Base-by-base conservation (phyloP, 1,140 invertebrate species). In the Micrasema longulum region DNA sequence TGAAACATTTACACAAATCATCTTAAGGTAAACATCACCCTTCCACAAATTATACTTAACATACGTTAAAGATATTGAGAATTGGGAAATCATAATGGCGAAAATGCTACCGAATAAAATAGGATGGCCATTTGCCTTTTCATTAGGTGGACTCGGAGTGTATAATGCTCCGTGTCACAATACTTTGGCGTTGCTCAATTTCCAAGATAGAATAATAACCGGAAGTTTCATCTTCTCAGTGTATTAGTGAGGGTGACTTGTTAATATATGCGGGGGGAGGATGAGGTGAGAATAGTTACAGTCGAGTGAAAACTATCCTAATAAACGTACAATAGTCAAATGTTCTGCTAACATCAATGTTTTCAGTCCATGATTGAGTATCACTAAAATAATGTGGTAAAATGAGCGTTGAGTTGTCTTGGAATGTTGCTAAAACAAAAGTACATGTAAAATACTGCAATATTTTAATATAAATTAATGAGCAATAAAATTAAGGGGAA, bases 141-240 rank as follows among this genome's bases (percentile, higher is more conserved):
- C 41, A 74, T 74, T 53, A 26, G 55, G 26, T 50, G 65, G 66
- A 66, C 73, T 47, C 47, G 71, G 73, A 74, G 73, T 74, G 73
- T 74, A 74, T 67, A 74, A 71, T 71, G 73, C 73, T 74, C 73
- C 55, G 60, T 47, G 73, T 53, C 35, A 63, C 60, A 74, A 74
- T 71, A 74, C 73, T 74, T 74, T 74, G 73, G 73, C 68, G 66
- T 55, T 45, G 53, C 70, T 70, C 63, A 68, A 69, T 68, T 71
- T 74, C 64, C 31, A 63, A 71, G 60, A 70, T 52, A 43, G 48
- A 71, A 71, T 71, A 71, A 63, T 65, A 72, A 72, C 36, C 48
- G 20, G 45, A 48, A 60, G 9, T 16, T 35, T 31, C 26, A 31
- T 31, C 26, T 31, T 31, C 26, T 31, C 26, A 4, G 26, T 4